Evolutionary conservation across 2,113 vertebrate species (phyloP), one percentile per base, ranked within the genome.

Genomic region (Vireo altiloquus): DNA sequence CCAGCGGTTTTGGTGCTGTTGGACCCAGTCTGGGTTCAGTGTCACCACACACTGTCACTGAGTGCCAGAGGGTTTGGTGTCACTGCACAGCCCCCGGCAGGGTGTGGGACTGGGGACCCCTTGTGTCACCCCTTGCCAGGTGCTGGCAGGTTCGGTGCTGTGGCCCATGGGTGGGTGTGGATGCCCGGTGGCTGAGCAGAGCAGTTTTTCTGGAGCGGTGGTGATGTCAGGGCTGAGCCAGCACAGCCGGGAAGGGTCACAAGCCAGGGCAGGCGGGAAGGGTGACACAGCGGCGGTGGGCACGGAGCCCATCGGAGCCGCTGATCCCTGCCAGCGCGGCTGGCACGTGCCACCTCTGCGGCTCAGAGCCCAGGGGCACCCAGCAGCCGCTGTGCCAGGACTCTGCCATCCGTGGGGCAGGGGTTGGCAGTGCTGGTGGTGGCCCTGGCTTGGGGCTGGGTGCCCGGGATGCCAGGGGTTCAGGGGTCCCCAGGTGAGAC

Each of bases 351-450:
- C 82, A 30, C 1, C 61, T 35, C 44, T 6, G 71, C 12, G 25
- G 61, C 71, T 31, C 71, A 14, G 71, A 35, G 82, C 52, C 52
- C 11, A 0, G 35, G 37, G 54, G 35, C 20, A 57, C 31, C 8
- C 25, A 1, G 5, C 13, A 4, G 6, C n/a, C 1, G 2, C 60
- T 6, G 12, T 35, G 16, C 24, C 31, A 35, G 61, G 35, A 5
- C 52, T 16, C 9, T 33, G 40, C 40, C 22, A 2, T 2, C 33
- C 3, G 2, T 23, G 59, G n/a, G 59, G 10, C 54, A 10, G 31
- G 30, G 44, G 22, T 33, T 49, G 64, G 28, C 12, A 2, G n/a
- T 1, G 21, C 46, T 25, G 46, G 8, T 17, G 39, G 47, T 46
- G 27, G 39, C 20, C 46, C 33, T 14, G 22, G n/a, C 19, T 2